These are phyloP conservation scores for Oriolus oriolus DNA, from an alignment of 2,113 vertebrate genomes.

Conservation along the genomic window DNA sequence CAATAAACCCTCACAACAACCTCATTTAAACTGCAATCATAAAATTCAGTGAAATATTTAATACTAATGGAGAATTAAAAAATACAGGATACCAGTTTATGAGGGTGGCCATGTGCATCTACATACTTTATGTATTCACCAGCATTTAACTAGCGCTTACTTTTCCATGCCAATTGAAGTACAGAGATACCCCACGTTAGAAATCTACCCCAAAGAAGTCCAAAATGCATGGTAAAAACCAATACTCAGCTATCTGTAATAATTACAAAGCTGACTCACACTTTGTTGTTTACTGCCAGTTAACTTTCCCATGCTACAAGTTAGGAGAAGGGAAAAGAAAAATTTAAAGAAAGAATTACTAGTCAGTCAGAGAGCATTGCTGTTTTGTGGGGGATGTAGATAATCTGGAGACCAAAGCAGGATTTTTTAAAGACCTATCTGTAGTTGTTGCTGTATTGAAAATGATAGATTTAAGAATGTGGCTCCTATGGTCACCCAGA, in stretches of 20 bases:
- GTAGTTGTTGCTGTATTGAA: slow-evolving; percentile 12
- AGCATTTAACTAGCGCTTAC: background rate
- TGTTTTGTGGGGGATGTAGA: background rate
- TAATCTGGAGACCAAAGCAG: background rate
- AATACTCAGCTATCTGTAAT: background rate
- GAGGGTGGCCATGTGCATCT: background rate
- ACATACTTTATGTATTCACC: background rate
- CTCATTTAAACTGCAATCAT: background rate
- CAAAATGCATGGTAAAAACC: background rate
- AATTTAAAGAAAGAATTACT: background rate
- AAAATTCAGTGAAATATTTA: background rate
- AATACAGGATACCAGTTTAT: background rate
- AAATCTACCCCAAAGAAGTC: background rate
- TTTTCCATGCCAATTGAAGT: background rate
- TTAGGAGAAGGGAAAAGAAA: background rate
- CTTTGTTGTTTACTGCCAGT: background rate
- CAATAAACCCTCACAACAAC: background rate
- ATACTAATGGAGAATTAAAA: background rate
- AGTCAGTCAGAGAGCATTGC: background rate
- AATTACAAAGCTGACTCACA: background rate
- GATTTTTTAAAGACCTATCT: background rate
- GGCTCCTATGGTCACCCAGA: background rate
- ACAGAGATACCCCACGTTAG: background rate
- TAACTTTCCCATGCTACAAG: background rate
- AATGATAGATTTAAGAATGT: slow-evolving; percentile 21